Base-by-base conservation (phyloP, 1,140 invertebrate genomes). In the Ridgeia piscesae region DNA sequence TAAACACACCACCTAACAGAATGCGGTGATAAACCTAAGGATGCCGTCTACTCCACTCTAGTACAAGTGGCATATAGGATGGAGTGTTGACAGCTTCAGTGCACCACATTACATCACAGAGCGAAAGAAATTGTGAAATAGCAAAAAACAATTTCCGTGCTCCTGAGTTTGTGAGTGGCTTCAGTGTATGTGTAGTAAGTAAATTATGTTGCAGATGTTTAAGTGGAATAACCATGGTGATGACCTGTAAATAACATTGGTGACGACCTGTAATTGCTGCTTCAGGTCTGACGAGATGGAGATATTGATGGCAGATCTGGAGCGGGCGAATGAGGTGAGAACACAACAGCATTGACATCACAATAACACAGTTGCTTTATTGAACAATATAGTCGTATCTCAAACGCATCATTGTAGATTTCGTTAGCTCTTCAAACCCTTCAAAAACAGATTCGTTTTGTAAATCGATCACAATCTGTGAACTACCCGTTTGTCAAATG, bases 231-330 rank as follows among this genome's bases (percentile, higher is more conserved):
- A 33, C 33, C 35, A 58, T 58, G 42, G 33, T 33, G 58, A 91
- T 91, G 33, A n/a, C 91, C 27, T 91, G 14, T 34, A 27, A 91
- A 8, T 35, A 34, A 31, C 31, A 21, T 31, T 48, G 35, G 31
- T 33, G 58, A 35, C 42, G 33, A 77, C 58, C 58, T 77, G 58
- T 31, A n/a, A n/a, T n/a, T n/a, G 17, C 58, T 77, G 58, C 27
- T 77, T 89, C 93, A 96, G 96, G 93, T 96, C 95, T 35, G 95
- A 96, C 95, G 96, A 96, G 94, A 96, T 96, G 95, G 96, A 96
- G 91, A 96, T 96, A 94, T 94, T 96, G 93, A 95, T 96, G 94
- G 95, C 95, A 77, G 96, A 96, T 92, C 93, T 96, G 92, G 96
- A 96, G 93, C 93, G 96, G 91, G 95, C 96, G 91, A 96, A 96